phyloP scores from a whole-genome alignment of 2,888 invertebrate genomes.

The Temnothorax rugatulus region DNA sequence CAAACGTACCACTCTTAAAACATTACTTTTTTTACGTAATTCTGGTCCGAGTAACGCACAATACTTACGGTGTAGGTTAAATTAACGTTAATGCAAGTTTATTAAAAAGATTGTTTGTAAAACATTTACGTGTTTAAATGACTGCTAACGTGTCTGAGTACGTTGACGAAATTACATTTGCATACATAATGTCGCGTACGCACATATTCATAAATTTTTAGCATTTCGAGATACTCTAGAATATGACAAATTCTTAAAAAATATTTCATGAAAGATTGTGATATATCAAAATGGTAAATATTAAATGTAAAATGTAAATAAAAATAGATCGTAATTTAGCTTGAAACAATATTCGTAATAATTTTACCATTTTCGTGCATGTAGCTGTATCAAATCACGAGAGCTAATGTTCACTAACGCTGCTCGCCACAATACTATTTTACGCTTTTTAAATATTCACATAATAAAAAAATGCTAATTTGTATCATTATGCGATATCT shows the following conservation, averaged over 20 bases:
- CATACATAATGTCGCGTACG: background rate
- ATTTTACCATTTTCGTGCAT: background rate
- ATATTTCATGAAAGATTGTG: background rate
- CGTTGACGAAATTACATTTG: slow-evolving; percentile 31
- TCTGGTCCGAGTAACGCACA: background rate
- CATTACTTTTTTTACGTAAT: slow-evolving; percentile 32
- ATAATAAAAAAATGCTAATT: slow-evolving; percentile 9
- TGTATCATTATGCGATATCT: slow-evolving; percentile 16
- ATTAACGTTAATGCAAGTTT: slow-evolving; percentile 20
- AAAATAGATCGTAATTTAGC: background rate
- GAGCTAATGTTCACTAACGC: background rate
- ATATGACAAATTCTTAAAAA: background rate
- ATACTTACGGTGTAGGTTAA: slow-evolving; percentile 8
- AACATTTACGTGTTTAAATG: slow-evolving; percentile 25
- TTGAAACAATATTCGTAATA: background rate
- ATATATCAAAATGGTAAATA: background rate
- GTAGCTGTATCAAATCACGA: background rate
- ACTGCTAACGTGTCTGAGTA: slow-evolving; percentile 1
- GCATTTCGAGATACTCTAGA: background rate
- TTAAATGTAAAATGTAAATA: slow-evolving; percentile 6
- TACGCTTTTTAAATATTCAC: background rate
- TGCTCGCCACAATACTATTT: background rate
- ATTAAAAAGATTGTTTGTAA: slow-evolving; percentile 44
- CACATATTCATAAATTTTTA: background rate
- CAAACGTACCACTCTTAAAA: slow-evolving; percentile 21